Evolutionary conservation across 2,113 vertebrate genomes (phyloP), one percentile per base, ranked within the genome.

Genomic region (Pelecanus crispus): DNA sequence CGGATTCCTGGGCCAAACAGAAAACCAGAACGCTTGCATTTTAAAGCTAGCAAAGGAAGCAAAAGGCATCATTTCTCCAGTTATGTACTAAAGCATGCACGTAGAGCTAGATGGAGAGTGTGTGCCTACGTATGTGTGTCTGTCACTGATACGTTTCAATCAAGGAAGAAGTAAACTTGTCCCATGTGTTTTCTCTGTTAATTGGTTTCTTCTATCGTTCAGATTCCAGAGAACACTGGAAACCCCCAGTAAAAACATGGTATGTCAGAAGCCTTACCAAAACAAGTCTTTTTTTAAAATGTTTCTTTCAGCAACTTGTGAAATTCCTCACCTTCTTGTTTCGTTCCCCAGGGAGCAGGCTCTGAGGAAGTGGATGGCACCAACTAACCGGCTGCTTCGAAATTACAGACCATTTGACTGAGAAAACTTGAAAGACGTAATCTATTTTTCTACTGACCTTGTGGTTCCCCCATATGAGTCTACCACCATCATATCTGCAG

Each of bases 251-350:
- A 94, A 97, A 96, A 70, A 79, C 4, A 14, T 34, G 34, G 59
- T 63, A 59, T 81, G 52, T 81, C 17, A 3, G 92, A 93, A 94
- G 36, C 88, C 80, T 93, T 86, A 94, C 61, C 91, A 95, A 96
- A 97, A 91, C 86, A 92, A 94, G 29, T 3, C 32, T 56, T 82
- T 88, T 84, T 88, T 71, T n/a, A 0, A 14, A 94, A 84, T 4
- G 6, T 82, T 96, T 91, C 61, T 97, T 94, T 96, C 92, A 96
- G 88, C 81, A 96, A 66, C 82, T 95, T 95, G 96, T 88, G 94
- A 97, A 97, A 97, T 97, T 97, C 96, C 95, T 95, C 97, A 96
- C 96, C 93, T 96, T 88, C 86, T 53, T 91, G 86, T 89, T 85
- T 91, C 68, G 61, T 82, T 95, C 86, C 68, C 9, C 31, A 47